Percentiles rank a stretch among this genome's conserved stretches.
These are phyloP conservation scores for Vireo griseus DNA, from an alignment of 2,797 vertebrate species.

Conservation along the genomic window DNA sequence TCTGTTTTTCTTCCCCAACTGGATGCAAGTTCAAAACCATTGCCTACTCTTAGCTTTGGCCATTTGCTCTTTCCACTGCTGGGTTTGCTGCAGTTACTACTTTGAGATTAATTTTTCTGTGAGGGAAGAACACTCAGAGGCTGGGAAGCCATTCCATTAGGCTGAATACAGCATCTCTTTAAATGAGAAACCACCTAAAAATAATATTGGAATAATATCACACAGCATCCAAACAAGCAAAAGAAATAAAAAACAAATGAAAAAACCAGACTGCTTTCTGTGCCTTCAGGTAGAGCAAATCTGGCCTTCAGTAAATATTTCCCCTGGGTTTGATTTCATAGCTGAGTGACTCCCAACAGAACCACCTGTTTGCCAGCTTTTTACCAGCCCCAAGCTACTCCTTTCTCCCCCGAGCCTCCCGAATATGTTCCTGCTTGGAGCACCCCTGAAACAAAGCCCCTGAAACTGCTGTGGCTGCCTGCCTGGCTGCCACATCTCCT, in stretches of 20 bases:
- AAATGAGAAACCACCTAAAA: not conserved
- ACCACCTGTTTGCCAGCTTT: constrained; percentile 4
- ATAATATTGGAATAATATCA: not conserved
- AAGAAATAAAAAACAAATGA: not conserved
- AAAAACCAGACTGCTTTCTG: not conserved
- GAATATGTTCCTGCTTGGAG: not conserved
- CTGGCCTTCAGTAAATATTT: constrained; percentile 6
- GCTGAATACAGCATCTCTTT: not conserved
- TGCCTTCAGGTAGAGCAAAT: constrained; percentile 36
- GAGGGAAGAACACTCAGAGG: not conserved
- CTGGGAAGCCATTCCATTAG: not conserved
- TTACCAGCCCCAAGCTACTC: not conserved
- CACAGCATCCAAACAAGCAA: constrained; percentile 27
- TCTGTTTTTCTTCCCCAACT: not conserved
- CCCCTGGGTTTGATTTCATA: not conserved
- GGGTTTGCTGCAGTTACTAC: not conserved
- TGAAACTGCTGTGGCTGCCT: not conserved
- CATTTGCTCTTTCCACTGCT: not conserved
- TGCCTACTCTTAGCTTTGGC: not conserved
- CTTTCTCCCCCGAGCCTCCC: not conserved
- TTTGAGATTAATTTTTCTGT: not conserved
- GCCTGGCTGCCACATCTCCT: not conserved
- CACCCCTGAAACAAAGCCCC: not conserved
- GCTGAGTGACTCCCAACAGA: not conserved
- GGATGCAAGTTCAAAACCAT: not conserved